These are phyloP conservation scores for Rattus norvegicus DNA, from an alignment of 2,113 vertebrate genomes.

Conservation along the genomic window GRCr8 NC_086029.1:29516501-29517000, in stretches of 20 bases:
- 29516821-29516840: background rate
- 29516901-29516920: background rate
- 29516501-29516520: background rate
- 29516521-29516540: too few relatives aligned
- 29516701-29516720: background rate
- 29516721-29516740: background rate
- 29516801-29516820: background rate
- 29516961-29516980: too few relatives aligned
- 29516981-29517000: too few relatives aligned
- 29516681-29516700: background rate
- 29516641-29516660: background rate
- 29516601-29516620: background rate
- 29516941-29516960: too few relatives aligned
- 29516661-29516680: background rate
- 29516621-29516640: background rate
- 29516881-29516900: too few relatives aligned
- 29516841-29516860: background rate
- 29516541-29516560: background rate
- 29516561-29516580: background rate
- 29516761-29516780: rapidly evolving
- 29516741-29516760: background rate
- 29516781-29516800: background rate
- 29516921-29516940: background rate
- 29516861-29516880: background rate
- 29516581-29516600: too few relatives aligned